Base-by-base conservation (phyloP, 2,113 vertebrate species). In the Hippocampus abdominalis region DNA sequence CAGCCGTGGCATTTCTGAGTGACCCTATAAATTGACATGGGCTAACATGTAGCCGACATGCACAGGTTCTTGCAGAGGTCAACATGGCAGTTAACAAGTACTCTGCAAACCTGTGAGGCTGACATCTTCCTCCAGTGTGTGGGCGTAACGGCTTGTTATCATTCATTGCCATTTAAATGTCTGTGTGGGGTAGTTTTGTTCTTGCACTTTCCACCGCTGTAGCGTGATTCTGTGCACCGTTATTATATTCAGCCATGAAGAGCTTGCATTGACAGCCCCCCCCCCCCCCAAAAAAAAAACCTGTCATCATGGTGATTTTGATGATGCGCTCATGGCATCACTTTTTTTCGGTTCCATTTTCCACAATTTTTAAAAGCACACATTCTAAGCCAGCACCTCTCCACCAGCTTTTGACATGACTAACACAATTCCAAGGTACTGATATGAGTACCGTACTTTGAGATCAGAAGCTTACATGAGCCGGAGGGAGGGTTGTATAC, bases 161-260 rank as follows among this genome's bases (percentile, higher is more conserved):
- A 82, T 77, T 88, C 73, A 82, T 73, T 89, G 84, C 86, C 88
- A 86, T 90, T 89, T 84, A 79, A 79, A 62, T 49, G 36, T 77
- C 68, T 66, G 36, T 69, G 70, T 71, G 72, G 76, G 60, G 40
- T 46, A 77, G 74, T 84, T 85, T 84, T 77, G 68, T 75, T 81
- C 80, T 71, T 76, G 77, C 76, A 56, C 48, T 70, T 86, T 87
- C 62, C 77, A 75, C 46, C 40, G 39, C 65, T 66, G 71, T 40
- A 57, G 60, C 69, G 69, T 79, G 68, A 82, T 73, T 44, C 67
- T 68, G 42, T 76, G 75, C 16, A 27, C 70, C 66, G 64, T 63
- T 44, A 10, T 62, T 81, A 49, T 57, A 72, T 71, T 74, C 63
- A 81, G 79, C 81, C 78, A 73, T 75, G 64, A 73, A 76, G 59